Conservation (phyloP, 2,113 vertebrate genomes). For the Grantiella picta region DNA sequence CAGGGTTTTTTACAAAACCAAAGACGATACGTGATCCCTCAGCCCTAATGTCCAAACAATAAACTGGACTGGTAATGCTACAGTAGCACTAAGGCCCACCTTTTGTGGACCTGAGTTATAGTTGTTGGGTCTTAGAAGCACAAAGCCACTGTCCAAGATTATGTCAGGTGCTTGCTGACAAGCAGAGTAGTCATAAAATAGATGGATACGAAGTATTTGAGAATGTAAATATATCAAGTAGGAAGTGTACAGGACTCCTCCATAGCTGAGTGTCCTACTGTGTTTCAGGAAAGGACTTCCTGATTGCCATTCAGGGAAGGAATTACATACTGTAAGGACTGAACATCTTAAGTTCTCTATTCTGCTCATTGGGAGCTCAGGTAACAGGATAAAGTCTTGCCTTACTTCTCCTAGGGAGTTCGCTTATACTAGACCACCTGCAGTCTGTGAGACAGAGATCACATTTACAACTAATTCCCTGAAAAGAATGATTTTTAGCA, state of each 20-base stretch:
- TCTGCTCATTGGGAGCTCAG: constrained; percentile 37
- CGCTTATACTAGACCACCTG: background rate
- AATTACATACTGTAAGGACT: background rate
- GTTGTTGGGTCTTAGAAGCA: background rate
- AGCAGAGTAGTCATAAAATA: background rate
- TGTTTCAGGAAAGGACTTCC: background rate
- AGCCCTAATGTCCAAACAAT: background rate
- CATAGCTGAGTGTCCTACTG: background rate
- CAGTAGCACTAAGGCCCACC: background rate
- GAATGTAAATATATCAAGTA: background rate
- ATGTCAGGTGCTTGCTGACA: background rate
- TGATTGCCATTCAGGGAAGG: background rate
- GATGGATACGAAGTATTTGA: background rate
- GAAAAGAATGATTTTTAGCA: background rate
- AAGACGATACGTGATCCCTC: background rate
- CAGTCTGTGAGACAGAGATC: background rate
- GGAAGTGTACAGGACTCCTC: background rate
- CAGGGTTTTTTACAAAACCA: background rate
- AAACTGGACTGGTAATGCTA: background rate
- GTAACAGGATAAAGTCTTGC: constrained; percentile 67
- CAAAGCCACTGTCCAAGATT: background rate
- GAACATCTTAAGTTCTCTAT: background rate
- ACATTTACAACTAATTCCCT: background rate
- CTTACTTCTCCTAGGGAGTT: constrained; percentile 19
- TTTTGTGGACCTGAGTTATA: background rate